Percentiles rank a stretch among this genome's conserved stretches.
phyloP scores from a whole-genome alignment of 2,113 vertebrate genomes.

The Grus americana region DNA sequence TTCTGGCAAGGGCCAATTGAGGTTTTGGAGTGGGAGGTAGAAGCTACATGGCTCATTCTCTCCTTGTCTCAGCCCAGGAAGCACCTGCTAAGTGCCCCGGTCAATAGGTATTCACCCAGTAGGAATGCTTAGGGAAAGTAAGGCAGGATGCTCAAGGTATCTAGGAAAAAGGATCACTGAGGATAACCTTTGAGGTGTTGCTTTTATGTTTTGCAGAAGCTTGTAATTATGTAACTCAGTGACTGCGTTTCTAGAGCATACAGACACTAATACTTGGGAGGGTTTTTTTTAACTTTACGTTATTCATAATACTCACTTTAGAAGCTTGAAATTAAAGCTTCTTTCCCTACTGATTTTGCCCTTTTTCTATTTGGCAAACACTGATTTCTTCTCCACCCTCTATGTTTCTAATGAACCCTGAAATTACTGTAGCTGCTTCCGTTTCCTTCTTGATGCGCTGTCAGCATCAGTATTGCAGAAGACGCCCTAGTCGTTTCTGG shows the following conservation, averaged over 20 bases:
- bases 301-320: constrained; percentile 45
- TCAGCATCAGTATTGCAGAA: not conserved
- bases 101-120: not conserved
- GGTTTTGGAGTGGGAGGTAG: not conserved
- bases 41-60: not conserved
- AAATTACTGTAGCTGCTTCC: constrained; percentile 26
- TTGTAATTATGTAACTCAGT: not conserved
- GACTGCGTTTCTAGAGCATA: not conserved
- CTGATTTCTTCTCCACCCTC: constrained; percentile 31
- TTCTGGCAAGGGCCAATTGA: not conserved
- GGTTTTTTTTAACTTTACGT: constrained; percentile 12
- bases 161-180: not conserved
- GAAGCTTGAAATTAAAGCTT: constrained; percentile 57
- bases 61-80: not conserved
- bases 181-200: not conserved
- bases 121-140: not conserved
- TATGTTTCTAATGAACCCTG: constrained; percentile 51
- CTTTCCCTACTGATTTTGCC: constrained; percentile 25
- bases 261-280: not conserved
- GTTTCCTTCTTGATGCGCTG: not conserved
- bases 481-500: not conserved
- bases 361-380: constrained; percentile 34
- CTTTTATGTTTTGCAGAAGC: not conserved
- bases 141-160: not conserved
- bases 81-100: not conserved